Evolutionary conservation across 2,888 invertebrate species (phyloP).

Genomic region (Ceramica pisi): DNA sequence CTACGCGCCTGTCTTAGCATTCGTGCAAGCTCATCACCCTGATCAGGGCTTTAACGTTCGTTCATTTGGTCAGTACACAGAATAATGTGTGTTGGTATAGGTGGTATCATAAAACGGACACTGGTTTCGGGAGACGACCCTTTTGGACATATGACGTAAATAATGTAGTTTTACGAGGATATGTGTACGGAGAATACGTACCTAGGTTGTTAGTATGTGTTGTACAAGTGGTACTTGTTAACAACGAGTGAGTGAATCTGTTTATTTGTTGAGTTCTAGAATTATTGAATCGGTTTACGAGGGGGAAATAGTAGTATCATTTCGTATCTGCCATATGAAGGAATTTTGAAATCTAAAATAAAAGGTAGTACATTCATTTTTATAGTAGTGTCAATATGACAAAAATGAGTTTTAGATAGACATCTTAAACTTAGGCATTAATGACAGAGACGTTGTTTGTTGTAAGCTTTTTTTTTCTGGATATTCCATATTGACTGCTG

Average conservation of each 20-base stretch:
- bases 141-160: slow-evolving; percentile 52
- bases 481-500: too few species aligned
- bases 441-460: too few species aligned
- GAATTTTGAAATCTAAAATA: too few species aligned
- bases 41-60: background rate
- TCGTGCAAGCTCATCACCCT: background rate
- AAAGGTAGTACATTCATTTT: too few species aligned
- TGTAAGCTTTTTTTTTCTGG: too few species aligned
- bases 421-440: too few species aligned
- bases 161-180: slow-evolving; percentile 59
- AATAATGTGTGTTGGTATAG: slow-evolving; percentile 44
- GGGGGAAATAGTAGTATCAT: too few species aligned
- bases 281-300: background rate
- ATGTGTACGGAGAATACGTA: slow-evolving; percentile 24
- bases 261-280: slow-evolving; percentile 5
- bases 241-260: slow-evolving; percentile 9
- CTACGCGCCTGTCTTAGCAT: background rate
- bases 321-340: too few species aligned
- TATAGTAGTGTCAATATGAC: too few species aligned
- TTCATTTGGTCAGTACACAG: background rate
- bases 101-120: slow-evolving; percentile 52
- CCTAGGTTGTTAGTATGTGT: slow-evolving; percentile 6
- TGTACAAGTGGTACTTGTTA: slow-evolving; percentile 24
- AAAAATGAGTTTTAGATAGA: too few species aligned
- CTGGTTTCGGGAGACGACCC: slow-evolving; percentile 54